Base-by-base conservation (phyloP, 2,888 invertebrate species). In the Acleris holmiana region DNA sequence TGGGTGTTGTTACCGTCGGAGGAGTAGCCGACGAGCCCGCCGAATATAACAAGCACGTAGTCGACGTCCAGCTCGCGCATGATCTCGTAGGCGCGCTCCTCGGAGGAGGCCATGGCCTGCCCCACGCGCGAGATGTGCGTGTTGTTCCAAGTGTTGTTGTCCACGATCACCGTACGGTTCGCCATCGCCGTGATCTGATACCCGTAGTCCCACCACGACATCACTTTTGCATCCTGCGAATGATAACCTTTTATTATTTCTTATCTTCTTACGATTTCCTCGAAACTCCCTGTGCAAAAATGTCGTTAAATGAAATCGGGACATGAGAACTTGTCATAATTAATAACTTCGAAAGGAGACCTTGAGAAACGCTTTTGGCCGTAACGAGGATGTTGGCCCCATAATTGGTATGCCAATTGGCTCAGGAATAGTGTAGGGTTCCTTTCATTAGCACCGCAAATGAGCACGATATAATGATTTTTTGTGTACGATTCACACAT, bases 131-230 rank as follows among this genome's bases (percentile, higher is more conserved):
- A 99, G 79, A 99, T 99, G 88, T 99, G 99, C 15, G 99, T 99
- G 87, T 99, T 99, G 89, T 99, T 99, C 99, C 99, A 99, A 0
- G 99, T 99, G 82, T 99, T 99, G 86, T 99, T 99, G 85, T 99
- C 99, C 60, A 99, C 99, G 73, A 99, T 94, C 74, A 99, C 98
- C 0, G 99, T 99, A 49, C 99, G 94, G 92, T 99, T 99, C 17
- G 99, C 99, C 99, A 99, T 99, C 1, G 99, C 99, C 1, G 99
- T 99, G 92, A 99, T 99, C 91, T 98, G 98, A 90, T 99, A 99
- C 0, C 99, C 99, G 89, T 99, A 99, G 94, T 99, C 99, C 99
- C 99, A 99, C 99, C 99, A 99, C 0, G 99, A 99, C 99, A 99
- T 99, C 65, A 99, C 96, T 84, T 98, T 97, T 0, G 99, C 96